Percentiles rank a stretch among this genome's conserved stretches.
These are phyloP conservation scores for Drosophila quinaria DNA, from an alignment of 2,888 invertebrate genomes.

Conservation along the genomic window DNA sequence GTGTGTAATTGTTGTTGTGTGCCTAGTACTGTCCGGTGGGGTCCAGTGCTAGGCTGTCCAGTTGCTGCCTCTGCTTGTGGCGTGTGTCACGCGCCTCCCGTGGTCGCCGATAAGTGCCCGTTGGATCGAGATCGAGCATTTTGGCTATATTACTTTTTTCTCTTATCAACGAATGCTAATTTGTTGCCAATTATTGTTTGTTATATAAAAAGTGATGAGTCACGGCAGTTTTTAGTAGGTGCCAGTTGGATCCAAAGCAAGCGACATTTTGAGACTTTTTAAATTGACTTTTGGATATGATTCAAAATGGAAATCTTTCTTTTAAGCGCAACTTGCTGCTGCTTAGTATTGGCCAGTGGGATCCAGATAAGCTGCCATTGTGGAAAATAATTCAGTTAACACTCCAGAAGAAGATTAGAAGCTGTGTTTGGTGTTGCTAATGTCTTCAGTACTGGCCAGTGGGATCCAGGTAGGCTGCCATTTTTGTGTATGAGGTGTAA, in stretches of 20 bases:
- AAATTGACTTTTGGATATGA: not conserved
- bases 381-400: constrained; percentile 26
- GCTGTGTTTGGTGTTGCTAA: not conserved
- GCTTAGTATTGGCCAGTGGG: constrained; percentile 85
- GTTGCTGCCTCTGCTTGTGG: constrained; percentile 61
- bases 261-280: constrained; percentile 79
- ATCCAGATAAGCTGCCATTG: constrained; percentile 84
- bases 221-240: constrained; percentile 76
- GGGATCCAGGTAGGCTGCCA: constrained; percentile 85
- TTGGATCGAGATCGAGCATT: constrained; percentile 78
- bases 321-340: not conserved
- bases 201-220: not conserved
- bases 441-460: constrained; percentile 84
- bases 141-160: constrained; percentile 31
- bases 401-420: not conserved
- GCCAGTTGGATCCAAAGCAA: constrained; percentile 84
- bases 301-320: not conserved
- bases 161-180: no score
- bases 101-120: constrained; percentile 85
- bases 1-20: not conserved
- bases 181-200: not conserved
- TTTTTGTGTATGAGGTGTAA: constrained; percentile 67
- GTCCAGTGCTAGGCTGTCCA: constrained; percentile 71
- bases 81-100: constrained; percentile 72
- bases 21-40: constrained; percentile 85